phyloP scores from a whole-genome alignment of 2,113 vertebrate species.

The Zapus hudsonius region DNA sequence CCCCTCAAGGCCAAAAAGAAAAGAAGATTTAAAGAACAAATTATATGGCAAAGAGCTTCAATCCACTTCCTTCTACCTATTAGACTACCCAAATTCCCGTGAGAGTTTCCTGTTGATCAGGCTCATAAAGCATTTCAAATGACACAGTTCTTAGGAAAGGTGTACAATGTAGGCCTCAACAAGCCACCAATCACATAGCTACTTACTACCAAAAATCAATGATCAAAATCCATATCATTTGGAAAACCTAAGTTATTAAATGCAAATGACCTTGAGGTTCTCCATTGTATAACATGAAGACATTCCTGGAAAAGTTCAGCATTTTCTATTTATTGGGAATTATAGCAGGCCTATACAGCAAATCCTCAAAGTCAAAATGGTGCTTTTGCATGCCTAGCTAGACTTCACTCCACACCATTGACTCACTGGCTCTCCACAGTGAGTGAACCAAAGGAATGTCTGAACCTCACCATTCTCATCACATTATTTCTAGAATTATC shows the following conservation, averaged over 20 bases:
- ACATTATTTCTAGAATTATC: background rate
- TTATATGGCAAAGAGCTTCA: background rate
- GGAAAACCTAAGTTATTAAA: constrained; percentile 22
- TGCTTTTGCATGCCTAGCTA: background rate
- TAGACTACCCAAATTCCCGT: background rate
- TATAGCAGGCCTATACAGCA: background rate
- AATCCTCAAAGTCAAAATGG: background rate
- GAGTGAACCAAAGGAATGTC: background rate
- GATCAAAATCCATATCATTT: constrained; percentile 12
- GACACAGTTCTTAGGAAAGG: background rate
- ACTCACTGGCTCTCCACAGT: background rate
- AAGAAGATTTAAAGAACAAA: constrained; percentile 10
- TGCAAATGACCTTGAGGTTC: background rate
- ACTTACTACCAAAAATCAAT: background rate
- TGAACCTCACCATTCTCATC: background rate
- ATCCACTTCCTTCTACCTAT: background rate
- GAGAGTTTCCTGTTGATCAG: background rate
- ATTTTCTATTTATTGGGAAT: constrained; percentile 23
- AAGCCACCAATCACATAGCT: constrained; percentile 1
- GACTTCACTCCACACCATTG: background rate
- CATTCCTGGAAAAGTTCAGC: constrained; percentile 74
- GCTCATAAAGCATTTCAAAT: constrained; percentile 1
- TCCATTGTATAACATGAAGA: background rate
- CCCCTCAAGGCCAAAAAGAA: background rate
- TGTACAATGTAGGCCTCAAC: background rate